Evolutionary conservation across 2,113 vertebrate species (phyloP).

Genomic region (Aphyosemion australe): DNA sequence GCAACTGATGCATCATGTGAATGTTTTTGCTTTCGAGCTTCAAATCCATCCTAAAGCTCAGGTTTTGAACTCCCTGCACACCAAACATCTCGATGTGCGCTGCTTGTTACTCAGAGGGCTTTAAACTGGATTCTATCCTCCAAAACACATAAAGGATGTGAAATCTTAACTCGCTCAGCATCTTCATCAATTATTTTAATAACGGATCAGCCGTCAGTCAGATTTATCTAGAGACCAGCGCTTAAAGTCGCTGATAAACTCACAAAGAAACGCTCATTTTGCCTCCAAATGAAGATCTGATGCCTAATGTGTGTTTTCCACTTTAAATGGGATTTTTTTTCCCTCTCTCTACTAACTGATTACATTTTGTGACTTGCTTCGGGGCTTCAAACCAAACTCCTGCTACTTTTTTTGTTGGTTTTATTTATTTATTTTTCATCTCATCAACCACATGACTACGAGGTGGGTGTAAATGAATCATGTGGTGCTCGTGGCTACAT

Average conservation of each 20-base stretch:
- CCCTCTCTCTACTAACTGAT: slow-evolving; percentile 39
- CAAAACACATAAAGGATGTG: not conserved
- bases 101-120: slow-evolving; percentile 4
- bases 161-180: slow-evolving; percentile 4
- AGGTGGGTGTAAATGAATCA: slow-evolving; percentile 38
- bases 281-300: slow-evolving; percentile 29
- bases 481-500: slow-evolving; percentile 17
- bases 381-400: slow-evolving; percentile 38
- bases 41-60: not conserved
- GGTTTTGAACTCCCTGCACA: not conserved
- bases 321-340: slow-evolving; percentile 42
- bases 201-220: slow-evolving; percentile 24
- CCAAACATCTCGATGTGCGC: not conserved
- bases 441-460: slow-evolving; percentile 36
- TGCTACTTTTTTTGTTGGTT: slow-evolving; percentile 10
- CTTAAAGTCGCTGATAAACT: slow-evolving; percentile 28
- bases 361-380: slow-evolving; percentile 39
- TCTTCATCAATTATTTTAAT: not conserved
- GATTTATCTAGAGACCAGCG: slow-evolving; percentile 7
- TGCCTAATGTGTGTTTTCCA: slow-evolving; percentile 27
- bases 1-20: not conserved
- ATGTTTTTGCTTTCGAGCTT: not conserved
- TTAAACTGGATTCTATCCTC: not conserved
- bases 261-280: slow-evolving; percentile 21
- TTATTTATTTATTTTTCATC: slow-evolving; percentile 36